Evolutionary conservation across 2,888 invertebrate genomes (phyloP).

Genomic region (Charanyca ferruginea): DNA sequence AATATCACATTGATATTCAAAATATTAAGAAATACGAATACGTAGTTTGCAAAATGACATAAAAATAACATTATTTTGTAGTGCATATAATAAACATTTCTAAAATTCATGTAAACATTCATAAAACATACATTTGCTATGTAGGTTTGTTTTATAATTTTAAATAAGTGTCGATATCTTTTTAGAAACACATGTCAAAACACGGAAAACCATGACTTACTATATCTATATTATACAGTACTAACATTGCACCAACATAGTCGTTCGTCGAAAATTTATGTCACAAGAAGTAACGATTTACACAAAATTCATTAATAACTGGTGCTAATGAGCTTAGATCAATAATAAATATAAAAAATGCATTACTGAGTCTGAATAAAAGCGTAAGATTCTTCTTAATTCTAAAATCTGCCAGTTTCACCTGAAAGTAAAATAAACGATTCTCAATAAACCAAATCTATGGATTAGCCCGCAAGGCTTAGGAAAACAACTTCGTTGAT

Average conservation of each 20-base stretch:
- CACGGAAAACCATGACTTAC: constrained; percentile 47
- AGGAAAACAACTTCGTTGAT: neutral
- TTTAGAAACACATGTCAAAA: constrained; percentile 49
- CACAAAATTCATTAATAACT: constrained; percentile 5
- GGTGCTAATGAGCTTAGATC: constrained; percentile 32
- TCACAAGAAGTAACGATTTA: constrained; percentile 26
- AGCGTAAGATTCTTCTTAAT: constrained; percentile 51
- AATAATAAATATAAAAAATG: constrained; percentile 49
- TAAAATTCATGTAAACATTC: constrained; percentile 67
- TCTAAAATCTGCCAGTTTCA: constrained; percentile 30
- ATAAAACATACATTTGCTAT: constrained; percentile 51
- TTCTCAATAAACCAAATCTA: neutral
- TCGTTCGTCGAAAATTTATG: constrained; percentile 19
- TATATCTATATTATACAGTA: no score
- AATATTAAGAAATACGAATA: constrained; percentile 27
- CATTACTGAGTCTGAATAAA: constrained; percentile 51
- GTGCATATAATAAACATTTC: constrained; percentile 62
- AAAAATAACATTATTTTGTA: constrained; percentile 33
- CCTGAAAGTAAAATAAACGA: constrained; percentile 45
- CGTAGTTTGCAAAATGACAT: constrained; percentile 30
- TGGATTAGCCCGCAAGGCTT: neutral
- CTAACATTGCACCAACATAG: constrained; percentile 33
- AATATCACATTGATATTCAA: constrained; percentile 9
- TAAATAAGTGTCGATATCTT: constrained; percentile 34
- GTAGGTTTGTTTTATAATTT: no score